A percentile compares a stretch with the other conserved stretches of the same genome.
phyloP scores from a whole-genome alignment of 2,888 invertebrate genomes.

The Latrodectus elegans region DNA sequence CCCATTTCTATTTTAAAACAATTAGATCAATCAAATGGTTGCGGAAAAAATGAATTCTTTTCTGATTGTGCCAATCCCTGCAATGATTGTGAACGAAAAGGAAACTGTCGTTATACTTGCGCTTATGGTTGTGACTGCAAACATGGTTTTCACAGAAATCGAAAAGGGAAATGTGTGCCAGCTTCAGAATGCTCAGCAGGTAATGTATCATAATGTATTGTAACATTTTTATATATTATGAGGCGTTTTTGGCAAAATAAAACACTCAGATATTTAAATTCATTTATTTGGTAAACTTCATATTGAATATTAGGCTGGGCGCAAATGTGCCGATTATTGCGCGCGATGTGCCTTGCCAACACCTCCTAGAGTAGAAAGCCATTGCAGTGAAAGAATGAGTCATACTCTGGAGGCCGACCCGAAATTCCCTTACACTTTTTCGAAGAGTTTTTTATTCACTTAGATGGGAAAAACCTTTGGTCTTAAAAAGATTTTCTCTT shows the following conservation, averaged over 20 bases:
- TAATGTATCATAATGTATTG: neutral
- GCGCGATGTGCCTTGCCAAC: neutral
- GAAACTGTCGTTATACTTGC: conserved; percentile 38
- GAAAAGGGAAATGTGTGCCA: conserved; percentile 30
- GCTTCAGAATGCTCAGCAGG: conserved; percentile 17
- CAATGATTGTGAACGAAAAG: conserved; percentile 43
- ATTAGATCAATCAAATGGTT: neutral
- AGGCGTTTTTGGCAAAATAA: neutral
- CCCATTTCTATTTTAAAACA: too few relatives aligned
- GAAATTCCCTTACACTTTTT: too few relatives aligned
- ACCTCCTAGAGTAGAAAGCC: neutral
- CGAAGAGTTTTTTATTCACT: too few relatives aligned
- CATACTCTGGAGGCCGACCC: too few relatives aligned
- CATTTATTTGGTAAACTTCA: neutral
- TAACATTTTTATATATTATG: neutral
- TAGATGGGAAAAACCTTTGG: too few relatives aligned
- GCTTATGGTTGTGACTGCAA: conserved; percentile 61
- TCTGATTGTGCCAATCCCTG: conserved; percentile 43
- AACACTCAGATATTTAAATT: neutral
- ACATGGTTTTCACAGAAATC: conserved; percentile 35
- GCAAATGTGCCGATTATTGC: neutral
- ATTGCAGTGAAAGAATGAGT: neutral
- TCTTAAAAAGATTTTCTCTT: neutral
- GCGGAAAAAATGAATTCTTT: conserved; percentile 41
- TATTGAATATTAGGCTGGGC: neutral